These are phyloP conservation scores for Enteromius mattozi DNA, from an alignment of 2,797 vertebrate species.

Conservation along the genomic window DNA sequence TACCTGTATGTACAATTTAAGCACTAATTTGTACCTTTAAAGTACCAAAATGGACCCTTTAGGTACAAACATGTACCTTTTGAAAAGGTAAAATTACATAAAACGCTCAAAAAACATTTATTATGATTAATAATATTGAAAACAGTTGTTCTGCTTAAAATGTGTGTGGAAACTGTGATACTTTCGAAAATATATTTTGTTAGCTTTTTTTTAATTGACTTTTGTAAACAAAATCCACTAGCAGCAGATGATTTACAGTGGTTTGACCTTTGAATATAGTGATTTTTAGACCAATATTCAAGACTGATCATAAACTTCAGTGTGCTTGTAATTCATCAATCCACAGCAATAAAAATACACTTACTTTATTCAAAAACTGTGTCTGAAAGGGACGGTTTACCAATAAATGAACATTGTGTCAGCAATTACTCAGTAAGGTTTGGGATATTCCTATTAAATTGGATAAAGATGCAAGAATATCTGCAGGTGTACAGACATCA, in stretches of 20 bases:
- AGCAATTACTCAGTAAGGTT: neutral
- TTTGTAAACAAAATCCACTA: neutral
- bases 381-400: neutral
- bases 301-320: neutral
- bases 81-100: too few relatives aligned
- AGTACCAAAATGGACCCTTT: too few relatives aligned
- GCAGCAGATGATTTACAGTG: neutral
- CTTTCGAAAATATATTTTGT: neutral
- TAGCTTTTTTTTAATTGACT: neutral
- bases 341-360: neutral
- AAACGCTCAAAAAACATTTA: too few relatives aligned
- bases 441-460: neutral
- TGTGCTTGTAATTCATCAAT: neutral
- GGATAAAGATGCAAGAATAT: neutral
- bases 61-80: too few relatives aligned
- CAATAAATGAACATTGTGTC: neutral
- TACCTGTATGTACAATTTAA: too few relatives aligned
- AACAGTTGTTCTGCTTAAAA: neutral
- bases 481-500: neutral
- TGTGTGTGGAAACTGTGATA: neutral
- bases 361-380: neutral
- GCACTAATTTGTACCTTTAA: too few relatives aligned
- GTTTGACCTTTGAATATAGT: neutral
- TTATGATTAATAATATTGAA: neutral
- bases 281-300: neutral